Base-by-base conservation (phyloP, 2,113 vertebrate species). In the Propithecus coquereli region DNA sequence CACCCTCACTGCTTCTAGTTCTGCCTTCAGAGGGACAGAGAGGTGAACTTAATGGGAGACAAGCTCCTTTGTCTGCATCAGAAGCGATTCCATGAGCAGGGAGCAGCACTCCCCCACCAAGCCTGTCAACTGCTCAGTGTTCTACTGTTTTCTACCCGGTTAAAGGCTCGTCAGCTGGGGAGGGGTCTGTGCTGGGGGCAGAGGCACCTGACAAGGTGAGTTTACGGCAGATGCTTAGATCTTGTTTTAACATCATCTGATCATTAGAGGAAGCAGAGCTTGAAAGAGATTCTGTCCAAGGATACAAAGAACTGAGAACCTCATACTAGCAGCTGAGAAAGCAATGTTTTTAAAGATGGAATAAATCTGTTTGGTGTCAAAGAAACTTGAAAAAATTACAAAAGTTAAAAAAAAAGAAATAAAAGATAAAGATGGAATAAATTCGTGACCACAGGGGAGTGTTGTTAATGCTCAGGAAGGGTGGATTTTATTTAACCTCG, bases 21-120 rank as follows among this genome's bases (percentile, higher is more conserved):
- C 88, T 93, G 61, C 66, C 86, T 91, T 95, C 92, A 95, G 93
- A 95, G n/a, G 40, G 22, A 34, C 59, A 14, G 57, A 20, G 65
- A 70, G 16, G 22, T 76, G 66, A 65, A 80, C 43, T 37, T 27
- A 80, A 90, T 16, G 54, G 45, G 79, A 90, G 57, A 76, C 70
- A 57, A 13, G 30, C 32, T 93, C 82, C 52, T 92, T 40, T 63
- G 65, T 90, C 88, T 82, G 59, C 80, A 37, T 73, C 77, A 43
- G 91, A 95, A 84, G 61, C 2, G 43, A 34, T 74, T 70, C 50
- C 43, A 57, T 70, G 87, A 94, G 80, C 88, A 70, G 50, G 43
- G 66, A 47, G 23, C 14, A 23, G 70, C 66, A 25, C 66, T 96
- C 73, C 61, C 61, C 83, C 43, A 52, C 10, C 76, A 47, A n/a